These are phyloP conservation scores for Ibidorhyncha struthersii DNA, from an alignment of 2,113 vertebrate genomes.

Conservation along the genomic window DNA sequence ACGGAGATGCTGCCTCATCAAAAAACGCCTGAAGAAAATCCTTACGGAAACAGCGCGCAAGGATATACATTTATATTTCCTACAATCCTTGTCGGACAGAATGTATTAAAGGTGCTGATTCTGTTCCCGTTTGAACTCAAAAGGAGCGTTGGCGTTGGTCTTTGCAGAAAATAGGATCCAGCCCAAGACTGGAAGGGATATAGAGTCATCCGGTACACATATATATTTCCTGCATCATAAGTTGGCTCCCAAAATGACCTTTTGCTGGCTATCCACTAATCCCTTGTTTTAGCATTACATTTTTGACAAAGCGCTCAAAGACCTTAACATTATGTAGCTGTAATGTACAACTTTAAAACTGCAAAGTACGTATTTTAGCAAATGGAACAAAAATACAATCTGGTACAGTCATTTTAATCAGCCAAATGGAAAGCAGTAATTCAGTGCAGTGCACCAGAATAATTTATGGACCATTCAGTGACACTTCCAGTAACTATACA, in stretches of 20 bases:
- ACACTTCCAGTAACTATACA: conserved; percentile 21
- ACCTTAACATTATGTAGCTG: background rate
- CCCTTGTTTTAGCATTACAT: conserved; percentile 17
- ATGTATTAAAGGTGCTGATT: background rate
- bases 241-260: conserved; percentile 23
- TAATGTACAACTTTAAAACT: background rate
- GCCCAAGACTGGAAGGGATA: conserved; percentile 12
- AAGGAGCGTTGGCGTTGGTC: background rate
- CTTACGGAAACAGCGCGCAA: background rate
- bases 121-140: conserved; percentile 8
- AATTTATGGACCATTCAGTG: background rate
- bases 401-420: conserved; percentile 43
- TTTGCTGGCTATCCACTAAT: conserved; percentile 11
- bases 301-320: background rate
- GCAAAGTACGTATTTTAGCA: background rate
- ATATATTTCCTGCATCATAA: conserved; percentile 8
- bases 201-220: background rate
- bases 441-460: background rate
- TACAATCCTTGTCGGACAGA: background rate
- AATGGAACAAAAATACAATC: conserved; percentile 18
- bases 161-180: conserved; percentile 39
- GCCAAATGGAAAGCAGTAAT: conserved; percentile 30
- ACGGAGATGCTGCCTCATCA: background rate
- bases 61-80: background rate
- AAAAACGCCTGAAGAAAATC: background rate